Percentiles rank a stretch among this genome's conserved stretches.
Evolutionary conservation across 2,888 invertebrate species (phyloP).

Genomic region (Hecatera dysodea): DNA sequence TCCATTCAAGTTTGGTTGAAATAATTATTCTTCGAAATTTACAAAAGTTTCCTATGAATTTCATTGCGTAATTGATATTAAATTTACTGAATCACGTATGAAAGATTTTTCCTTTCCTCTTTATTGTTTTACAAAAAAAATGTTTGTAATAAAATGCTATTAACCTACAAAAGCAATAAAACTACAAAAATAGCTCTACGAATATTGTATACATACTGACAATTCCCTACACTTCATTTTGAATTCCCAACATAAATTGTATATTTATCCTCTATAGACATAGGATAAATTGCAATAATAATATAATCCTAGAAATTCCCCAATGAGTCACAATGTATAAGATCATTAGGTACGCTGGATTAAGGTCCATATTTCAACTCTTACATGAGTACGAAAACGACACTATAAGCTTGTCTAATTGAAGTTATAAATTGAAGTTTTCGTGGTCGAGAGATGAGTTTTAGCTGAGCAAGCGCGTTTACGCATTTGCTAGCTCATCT

Average conservation of each 20-base stretch:
- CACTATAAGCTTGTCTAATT: no score
- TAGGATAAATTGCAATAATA: constrained; percentile 55
- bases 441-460: no score
- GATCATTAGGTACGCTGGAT: neutral
- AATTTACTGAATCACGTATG: neutral
- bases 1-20: constrained; percentile 2
- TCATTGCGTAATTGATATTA: neutral
- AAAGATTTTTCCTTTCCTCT: neutral
- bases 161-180: neutral
- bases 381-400: no score
- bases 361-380: no score
- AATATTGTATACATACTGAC: constrained; percentile 39
- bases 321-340: constrained; percentile 46
- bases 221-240: constrained; percentile 23
- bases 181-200: constrained; percentile 10
- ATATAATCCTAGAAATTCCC: constrained; percentile 58
- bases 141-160: neutral
- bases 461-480: no score
- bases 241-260: constrained; percentile 19
- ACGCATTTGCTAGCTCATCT: no score
- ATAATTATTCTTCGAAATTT: neutral
- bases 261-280: constrained; percentile 58
- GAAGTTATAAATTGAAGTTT: no score
- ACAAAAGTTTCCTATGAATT: constrained; percentile 1
- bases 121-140: neutral